phyloP scores from a whole-genome alignment of 2,113 vertebrate species.

The Gavia stellata region DNA sequence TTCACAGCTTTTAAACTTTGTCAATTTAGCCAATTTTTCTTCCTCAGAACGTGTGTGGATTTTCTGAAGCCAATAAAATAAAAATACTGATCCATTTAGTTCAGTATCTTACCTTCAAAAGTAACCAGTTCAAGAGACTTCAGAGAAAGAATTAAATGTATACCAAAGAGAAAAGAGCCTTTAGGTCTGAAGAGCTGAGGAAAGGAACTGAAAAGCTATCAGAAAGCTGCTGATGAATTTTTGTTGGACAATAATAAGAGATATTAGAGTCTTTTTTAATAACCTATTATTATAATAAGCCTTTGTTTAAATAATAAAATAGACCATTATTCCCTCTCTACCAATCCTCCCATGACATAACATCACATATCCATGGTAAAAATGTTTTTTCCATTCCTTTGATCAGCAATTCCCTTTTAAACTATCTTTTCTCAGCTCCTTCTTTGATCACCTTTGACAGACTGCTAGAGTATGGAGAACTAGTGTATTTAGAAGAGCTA shows the following conservation, averaged over 20 bases:
- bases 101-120: neutral
- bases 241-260: neutral
- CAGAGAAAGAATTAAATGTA: neutral
- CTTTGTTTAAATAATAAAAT: neutral
- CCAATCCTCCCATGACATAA: neutral
- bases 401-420: conserved; percentile 52
- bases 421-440: neutral
- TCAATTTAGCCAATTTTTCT: neutral
- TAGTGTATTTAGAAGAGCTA: neutral
- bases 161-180: neutral
- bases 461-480: neutral
- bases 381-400: neutral
- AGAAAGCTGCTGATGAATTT: neutral
- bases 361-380: neutral
- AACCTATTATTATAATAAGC: neutral
- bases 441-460: conserved; percentile 49
- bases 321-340: neutral
- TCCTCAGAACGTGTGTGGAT: neutral
- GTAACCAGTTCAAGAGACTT: neutral
- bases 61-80: neutral
- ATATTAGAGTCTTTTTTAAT: neutral
- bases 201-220: neutral
- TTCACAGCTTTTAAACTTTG: neutral
- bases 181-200: neutral
- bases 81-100: neutral